Conservation (phyloP, 2,797 vertebrate species). For the Allenopithecus nigroviridis region DNA sequence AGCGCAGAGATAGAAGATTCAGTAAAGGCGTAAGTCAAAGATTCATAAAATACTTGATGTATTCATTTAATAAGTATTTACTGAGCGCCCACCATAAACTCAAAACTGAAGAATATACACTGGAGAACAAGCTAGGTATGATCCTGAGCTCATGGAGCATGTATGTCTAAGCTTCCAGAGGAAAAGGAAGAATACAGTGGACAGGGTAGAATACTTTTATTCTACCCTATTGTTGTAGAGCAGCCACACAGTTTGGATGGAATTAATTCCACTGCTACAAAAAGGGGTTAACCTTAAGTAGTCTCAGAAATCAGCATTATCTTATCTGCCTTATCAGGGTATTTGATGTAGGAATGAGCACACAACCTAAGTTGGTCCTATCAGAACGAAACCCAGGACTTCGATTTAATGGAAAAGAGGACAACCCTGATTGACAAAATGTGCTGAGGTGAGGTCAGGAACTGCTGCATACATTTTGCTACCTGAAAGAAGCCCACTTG, state of each 20-base stretch:
- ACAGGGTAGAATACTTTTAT: background rate
- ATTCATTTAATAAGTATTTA: background rate
- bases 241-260: background rate
- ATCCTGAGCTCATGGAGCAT: background rate
- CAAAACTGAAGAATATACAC: background rate
- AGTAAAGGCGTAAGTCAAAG: background rate
- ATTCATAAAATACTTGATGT: background rate
- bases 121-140: background rate
- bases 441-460: background rate
- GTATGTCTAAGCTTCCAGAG: background rate
- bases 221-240: background rate
- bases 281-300: background rate
- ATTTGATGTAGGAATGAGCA: background rate
- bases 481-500: background rate
- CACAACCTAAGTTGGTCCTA: background rate
- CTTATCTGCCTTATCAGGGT: background rate
- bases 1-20: background rate
- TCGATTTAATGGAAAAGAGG: background rate
- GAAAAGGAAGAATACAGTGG: background rate
- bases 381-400: background rate
- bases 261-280: background rate
- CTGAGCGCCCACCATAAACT: background rate
- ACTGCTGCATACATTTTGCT: background rate
- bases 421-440: background rate
- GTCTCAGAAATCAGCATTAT: background rate